These are phyloP conservation scores for Danaus chrysippus DNA, from an alignment of 2,888 invertebrate genomes.

Conservation along the genomic window DNA sequence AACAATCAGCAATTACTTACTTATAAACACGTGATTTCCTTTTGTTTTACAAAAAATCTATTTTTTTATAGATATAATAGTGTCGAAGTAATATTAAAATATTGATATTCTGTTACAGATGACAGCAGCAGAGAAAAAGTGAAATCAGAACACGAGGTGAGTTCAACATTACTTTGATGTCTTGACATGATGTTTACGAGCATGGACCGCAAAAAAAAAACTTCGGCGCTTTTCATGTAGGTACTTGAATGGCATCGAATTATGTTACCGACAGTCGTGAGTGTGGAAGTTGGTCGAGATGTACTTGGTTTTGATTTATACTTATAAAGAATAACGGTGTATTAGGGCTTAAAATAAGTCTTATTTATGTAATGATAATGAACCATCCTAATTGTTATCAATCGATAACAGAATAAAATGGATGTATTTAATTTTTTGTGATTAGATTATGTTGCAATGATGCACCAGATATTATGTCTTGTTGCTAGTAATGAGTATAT, in stretches of 20 bases:
- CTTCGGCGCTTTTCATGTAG: conserved; percentile 11
- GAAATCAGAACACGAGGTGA: conserved; percentile 71
- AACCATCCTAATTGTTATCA: neutral
- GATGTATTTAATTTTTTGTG: neutral
- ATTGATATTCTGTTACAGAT: conserved; percentile 62
- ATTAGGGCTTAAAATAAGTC: neutral
- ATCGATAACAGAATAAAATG: neutral
- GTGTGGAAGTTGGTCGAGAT: neutral
- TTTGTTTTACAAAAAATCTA: neutral
- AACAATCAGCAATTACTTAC: neutral
- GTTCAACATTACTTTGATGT: conserved; percentile 23
- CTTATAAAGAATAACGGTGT: neutral
- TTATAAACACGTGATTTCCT: neutral
- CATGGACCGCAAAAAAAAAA: conserved; percentile 9
- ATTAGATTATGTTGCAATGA: conserved; percentile 15
- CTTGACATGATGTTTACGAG: neutral
- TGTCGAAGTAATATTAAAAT: conserved; percentile 8
- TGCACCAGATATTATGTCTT: neutral
- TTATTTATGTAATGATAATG: neutral
- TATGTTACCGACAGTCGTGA: neutral
- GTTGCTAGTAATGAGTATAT: neutral
- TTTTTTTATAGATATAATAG: neutral
- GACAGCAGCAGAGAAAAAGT: conserved; percentile 71
- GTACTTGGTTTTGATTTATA: neutral
- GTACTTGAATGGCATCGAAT: conserved; percentile 9